Conservation (phyloP, 2,113 vertebrate genomes). For the Sylvilagus bachmani region DNA sequence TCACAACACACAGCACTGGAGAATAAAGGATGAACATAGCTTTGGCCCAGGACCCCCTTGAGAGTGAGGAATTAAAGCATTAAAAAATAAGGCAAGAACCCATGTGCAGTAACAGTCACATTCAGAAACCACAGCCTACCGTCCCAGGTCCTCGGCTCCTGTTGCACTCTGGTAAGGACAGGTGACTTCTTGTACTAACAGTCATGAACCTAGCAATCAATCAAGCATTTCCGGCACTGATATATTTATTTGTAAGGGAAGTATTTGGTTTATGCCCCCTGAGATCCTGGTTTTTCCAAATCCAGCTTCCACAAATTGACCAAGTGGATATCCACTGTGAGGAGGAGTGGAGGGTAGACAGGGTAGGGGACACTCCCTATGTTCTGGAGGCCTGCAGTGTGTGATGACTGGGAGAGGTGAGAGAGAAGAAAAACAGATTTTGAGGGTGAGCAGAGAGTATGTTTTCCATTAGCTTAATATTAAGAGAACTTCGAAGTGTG, state of each 20-base stretch:
- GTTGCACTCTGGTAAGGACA: not conserved
- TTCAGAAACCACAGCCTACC: not conserved
- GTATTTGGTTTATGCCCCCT: constrained; percentile 40
- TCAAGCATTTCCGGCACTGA: constrained; percentile 35
- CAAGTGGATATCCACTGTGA: not conserved
- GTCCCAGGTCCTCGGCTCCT: not conserved
- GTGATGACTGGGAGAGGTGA: constrained; percentile 8
- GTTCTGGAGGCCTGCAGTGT: constrained; percentile 5
- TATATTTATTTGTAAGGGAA: constrained; percentile 55
- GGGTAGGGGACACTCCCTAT: not conserved
- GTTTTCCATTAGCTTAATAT: constrained; percentile 69
- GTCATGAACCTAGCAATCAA: constrained; percentile 10
- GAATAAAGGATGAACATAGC: constrained; percentile 24
- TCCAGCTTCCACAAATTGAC: constrained; percentile 9
- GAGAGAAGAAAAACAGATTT: constrained; percentile 66
- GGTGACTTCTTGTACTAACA: constrained; percentile 14
- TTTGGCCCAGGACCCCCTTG: not conserved
- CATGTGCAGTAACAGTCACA: not conserved
- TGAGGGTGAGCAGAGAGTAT: constrained; percentile 52
- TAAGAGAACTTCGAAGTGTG: constrained; percentile 65
- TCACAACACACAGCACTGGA: not conserved
- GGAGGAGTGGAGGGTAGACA: not conserved
- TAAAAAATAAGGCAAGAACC: not conserved
- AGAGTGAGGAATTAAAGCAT: not conserved
- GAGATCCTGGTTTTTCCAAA: constrained; percentile 48